Percentiles rank a stretch among this genome's conserved stretches.
Conservation (phyloP, 2,797 vertebrate species). For the Ctenochaetus hawaiiensis region DNA sequence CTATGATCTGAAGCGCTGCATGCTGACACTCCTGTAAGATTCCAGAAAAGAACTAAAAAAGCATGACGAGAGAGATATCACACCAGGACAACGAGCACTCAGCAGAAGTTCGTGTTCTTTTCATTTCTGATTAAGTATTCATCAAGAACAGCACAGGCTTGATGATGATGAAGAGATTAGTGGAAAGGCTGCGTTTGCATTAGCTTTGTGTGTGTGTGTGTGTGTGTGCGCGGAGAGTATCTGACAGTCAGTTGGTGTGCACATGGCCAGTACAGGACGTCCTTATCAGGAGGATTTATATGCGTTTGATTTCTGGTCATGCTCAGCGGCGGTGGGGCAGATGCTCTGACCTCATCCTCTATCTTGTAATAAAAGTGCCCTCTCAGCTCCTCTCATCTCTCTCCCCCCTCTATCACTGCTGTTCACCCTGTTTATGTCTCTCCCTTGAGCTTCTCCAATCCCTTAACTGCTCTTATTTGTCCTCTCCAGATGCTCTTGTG, state of each 20-base stretch:
- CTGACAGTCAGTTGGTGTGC: conserved; percentile 10
- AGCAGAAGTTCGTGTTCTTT: conserved; percentile 47
- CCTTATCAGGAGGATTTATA: conserved; percentile 73
- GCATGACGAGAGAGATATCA: conserved; percentile 16
- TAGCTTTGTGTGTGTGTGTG: conserved; percentile 21
- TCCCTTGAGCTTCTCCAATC: not conserved
- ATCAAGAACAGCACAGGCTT: conserved; percentile 40
- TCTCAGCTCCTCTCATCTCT: conserved; percentile 49
- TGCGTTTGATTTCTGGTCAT: conserved; percentile 72
- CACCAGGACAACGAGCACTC: conserved; percentile 18
- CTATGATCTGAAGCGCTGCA: not conserved
- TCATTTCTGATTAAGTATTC: conserved; percentile 48
- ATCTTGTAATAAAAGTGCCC: conserved; percentile 66
- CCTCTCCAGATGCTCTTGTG: conserved; percentile 14
- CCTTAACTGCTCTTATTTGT: conserved; percentile 7
- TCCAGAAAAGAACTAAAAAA: not conserved
- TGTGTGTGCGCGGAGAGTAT: conserved; percentile 21
- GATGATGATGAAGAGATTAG: conserved; percentile 58
- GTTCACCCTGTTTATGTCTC: conserved; percentile 23
- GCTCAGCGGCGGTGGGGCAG: conserved; percentile 46
- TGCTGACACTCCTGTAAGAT: not conserved
- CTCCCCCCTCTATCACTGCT: conserved; percentile 20
- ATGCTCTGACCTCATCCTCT: conserved; percentile 69
- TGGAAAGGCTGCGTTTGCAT: conserved; percentile 49
- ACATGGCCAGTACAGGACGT: conserved; percentile 61